Evolutionary conservation across 2,113 vertebrate genomes (phyloP), one percentile per base, ranked within the genome.

Genomic region (Psammodynastes pulverulentus): DNA sequence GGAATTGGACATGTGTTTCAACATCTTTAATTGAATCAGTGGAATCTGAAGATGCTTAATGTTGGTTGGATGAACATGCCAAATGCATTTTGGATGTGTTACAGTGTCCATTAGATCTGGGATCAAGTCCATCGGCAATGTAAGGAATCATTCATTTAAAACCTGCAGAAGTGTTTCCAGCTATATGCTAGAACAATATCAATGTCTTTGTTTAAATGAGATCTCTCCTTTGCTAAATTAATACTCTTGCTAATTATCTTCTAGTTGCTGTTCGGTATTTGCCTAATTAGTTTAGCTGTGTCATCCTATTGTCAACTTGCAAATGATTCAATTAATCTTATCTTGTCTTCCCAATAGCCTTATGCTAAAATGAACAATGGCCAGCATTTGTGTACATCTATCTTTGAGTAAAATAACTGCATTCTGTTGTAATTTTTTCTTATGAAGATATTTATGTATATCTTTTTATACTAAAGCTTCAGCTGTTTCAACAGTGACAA

Each of bases 291-390:
- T 87, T 89, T 94, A 95, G 87, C 72, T 89, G 58, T 93, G 90
- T 91, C 52, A 92, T 96, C 94, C 92, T 92, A 79, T 94, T 96
- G 96, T 97, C 90, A 95, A 90, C 84, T 92, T 48, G 23, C 56
- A 93, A 29, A 93, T 96, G 94, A 94, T 94, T 95, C 86, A 89
- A 62, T 94, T 95, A 94, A 95, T 94, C 94, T 95, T 53, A 94
- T 94, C 87, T 95, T 88, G 90, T 90, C 89, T 92, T 94, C 46
- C 1, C 13, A 90, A 94, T 72, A 94, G 0, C 23, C 43, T 93
- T 95, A 43, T 89, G 67, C 91, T 92, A 93, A 94, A 96, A 88
- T 93, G 23, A 95, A 54, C 4, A 95, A 87, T 43, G n/a, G 46
- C 26, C 51, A 15, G 24, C 95, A 72, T 92, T 90, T 93, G 2